Percentiles rank a stretch among this genome's conserved stretches.
Conservation (phyloP, 2,888 invertebrate genomes). For the Mycalesis mineus region DNA sequence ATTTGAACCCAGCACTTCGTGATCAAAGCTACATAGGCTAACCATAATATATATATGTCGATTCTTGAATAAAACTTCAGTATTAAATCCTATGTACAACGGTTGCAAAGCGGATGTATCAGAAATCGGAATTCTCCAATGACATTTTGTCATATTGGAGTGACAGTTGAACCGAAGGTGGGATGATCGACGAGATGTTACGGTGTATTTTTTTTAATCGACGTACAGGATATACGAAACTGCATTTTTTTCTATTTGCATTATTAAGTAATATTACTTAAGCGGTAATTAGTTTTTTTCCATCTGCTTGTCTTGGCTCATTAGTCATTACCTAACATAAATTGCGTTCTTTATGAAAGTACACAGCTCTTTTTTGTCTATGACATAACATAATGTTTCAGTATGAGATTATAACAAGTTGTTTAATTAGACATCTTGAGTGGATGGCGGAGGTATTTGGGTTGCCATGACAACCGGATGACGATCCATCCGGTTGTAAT, state of each 20-base stretch:
- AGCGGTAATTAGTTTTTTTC: background rate
- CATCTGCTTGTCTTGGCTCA: background rate
- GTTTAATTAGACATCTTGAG: conserved; percentile 5
- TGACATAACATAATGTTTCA: background rate
- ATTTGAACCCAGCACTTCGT: too few relatives aligned
- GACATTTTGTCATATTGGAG: too few relatives aligned
- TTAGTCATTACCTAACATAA: background rate
- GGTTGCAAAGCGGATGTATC: too few relatives aligned
- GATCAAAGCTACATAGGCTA: too few relatives aligned
- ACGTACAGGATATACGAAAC: too few relatives aligned
- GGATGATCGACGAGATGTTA: too few relatives aligned
- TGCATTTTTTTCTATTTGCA: background rate
- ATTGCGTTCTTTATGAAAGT: background rate
- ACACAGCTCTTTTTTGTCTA: background rate
- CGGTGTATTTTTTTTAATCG: too few relatives aligned
- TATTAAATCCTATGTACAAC: too few relatives aligned
- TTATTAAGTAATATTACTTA: background rate
- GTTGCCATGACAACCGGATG: conserved; percentile 15
- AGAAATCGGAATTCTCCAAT: too few relatives aligned
- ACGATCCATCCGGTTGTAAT: background rate
- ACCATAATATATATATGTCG: too few relatives aligned
- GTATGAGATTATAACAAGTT: conserved; percentile 1
- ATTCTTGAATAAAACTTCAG: too few relatives aligned
- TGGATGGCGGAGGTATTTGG: conserved; percentile 6
- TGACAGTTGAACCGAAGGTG: too few relatives aligned